Evolutionary conservation across 1,140 invertebrate genomes (phyloP).

Genomic region (Rhizoglyphus robini): DNA sequence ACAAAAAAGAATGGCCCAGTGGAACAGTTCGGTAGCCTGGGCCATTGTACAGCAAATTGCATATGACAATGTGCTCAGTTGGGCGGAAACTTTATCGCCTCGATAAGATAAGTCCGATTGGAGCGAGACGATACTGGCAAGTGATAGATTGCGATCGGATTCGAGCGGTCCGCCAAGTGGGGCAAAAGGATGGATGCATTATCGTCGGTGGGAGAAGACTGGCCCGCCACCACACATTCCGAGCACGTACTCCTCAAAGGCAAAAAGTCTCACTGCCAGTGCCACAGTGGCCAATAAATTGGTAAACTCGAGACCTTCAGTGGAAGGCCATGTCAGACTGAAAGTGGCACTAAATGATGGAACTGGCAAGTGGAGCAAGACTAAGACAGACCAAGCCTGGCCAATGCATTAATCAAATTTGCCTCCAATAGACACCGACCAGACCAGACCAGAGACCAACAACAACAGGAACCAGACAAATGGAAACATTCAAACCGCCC

Average conservation of each 20-base stretch:
- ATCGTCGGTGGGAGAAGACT: not conserved
- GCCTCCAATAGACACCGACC: not conserved
- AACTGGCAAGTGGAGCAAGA: slow-evolving; percentile 4
- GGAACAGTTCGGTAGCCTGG: not conserved
- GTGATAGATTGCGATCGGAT: slow-evolving; percentile 10
- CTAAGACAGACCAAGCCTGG: not conserved
- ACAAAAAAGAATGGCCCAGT: not conserved
- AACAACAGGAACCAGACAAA: not conserved
- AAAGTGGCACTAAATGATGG: slow-evolving; percentile 12
- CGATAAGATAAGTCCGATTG: not conserved
- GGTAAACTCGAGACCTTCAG: not conserved
- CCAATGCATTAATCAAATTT: slow-evolving; percentile 9
- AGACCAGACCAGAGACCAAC: not conserved
- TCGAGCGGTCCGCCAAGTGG: not conserved
- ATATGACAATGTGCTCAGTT: slow-evolving; percentile 10
- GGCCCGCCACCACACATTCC: not conserved
- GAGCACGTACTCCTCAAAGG: slow-evolving; percentile 10
- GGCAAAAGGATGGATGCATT: not conserved
- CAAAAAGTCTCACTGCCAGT: not conserved
- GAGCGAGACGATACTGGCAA: not conserved
- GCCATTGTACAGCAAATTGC: not conserved
- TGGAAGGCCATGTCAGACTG: not conserved
- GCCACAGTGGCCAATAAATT: not conserved
- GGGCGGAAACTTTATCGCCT: slow-evolving; percentile 5
- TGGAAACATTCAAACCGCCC: too few relatives aligned